Evolutionary conservation across 2,888 invertebrate genomes (phyloP), one percentile per base, ranked within the genome.

Genomic region (Spilarctia lutea): DNA sequence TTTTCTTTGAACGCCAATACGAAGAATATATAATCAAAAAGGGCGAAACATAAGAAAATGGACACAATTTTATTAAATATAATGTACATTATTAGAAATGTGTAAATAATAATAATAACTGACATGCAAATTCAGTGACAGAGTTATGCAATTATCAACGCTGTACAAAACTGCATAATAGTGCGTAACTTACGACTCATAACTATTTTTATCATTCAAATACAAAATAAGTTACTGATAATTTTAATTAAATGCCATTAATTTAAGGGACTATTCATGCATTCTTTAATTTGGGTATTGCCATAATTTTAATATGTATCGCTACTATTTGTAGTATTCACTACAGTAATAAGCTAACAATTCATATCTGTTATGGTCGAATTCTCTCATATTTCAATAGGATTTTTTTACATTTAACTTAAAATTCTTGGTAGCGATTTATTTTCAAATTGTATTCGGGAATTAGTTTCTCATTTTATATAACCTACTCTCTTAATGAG

Each of bases 401-500:
- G 13, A 27, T 24, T 3, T 13, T 60, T 11, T n/a, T 60, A 13
- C 0, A 60, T 60, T 60, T 13, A 13, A 60, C 16, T 27, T 4
- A 16, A 60, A 27, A 13, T 60, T 11, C 39, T 11, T 39, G 39
- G 10, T 39, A 39, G 11, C 11, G 39, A 39, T 16, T 48, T 48
- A 6, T 20, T 48, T 20, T 20, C 48, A 48, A 48, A 48, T 18
- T 48, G 18, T 20, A 16, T 18, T 48, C 20, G 48, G 20, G 1
- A 18, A 48, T 6, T 24, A 48, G 20, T 68, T 48, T 52, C 20
- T 6, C 24, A 33, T 20, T 24, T 33, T 24, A 24, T 68, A 35
- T 24, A n/a, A 33, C n/a, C n/a, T 92, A 88, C 90, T 88, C 85
- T 81, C 85, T 82, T 92, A 93, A 93, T 93, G 91, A 93, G 89